Evolutionary conservation across 2,888 invertebrate species (phyloP).

Genomic region (Melieria picta): DNA sequence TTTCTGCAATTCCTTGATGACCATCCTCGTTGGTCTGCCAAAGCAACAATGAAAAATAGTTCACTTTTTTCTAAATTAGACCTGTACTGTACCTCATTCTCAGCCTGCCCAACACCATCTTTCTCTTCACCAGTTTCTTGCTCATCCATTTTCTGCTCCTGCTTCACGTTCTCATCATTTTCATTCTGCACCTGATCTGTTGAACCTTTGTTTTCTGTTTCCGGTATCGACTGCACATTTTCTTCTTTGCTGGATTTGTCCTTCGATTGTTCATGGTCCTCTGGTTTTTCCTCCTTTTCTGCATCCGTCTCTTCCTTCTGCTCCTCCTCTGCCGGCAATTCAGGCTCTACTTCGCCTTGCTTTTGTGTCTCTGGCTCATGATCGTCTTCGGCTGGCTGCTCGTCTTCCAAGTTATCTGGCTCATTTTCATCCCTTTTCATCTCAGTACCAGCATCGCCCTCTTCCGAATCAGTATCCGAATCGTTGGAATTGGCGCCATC

Average conservation of each 20-base stretch:
- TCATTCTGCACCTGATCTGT: conserved; percentile 63
- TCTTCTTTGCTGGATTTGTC: conserved; percentile 64
- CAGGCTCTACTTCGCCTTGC: conserved; percentile 58
- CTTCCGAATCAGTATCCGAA: conserved; percentile 69
- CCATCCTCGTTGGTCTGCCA: conserved; percentile 69
- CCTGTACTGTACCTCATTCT: conserved; percentile 69
- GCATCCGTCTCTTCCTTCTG: conserved; percentile 72
- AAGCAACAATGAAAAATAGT: background rate
- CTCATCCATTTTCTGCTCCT: conserved; percentile 68
- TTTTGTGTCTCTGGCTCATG: conserved; percentile 68
- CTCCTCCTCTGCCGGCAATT: conserved; percentile 65
- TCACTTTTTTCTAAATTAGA: background rate
- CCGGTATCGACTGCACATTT: conserved; percentile 63
- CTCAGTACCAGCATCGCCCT: conserved; percentile 57
- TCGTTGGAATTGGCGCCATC: conserved; percentile 69
- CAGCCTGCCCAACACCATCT: conserved; percentile 78
- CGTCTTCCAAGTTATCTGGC: conserved; percentile 71
- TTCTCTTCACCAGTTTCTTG: conserved; percentile 70
- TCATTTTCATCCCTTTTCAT: conserved; percentile 65
- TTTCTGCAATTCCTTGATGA: conserved; percentile 71
- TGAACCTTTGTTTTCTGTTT: conserved; percentile 59
- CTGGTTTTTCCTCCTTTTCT: conserved; percentile 63
- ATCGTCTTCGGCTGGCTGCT: conserved; percentile 59
- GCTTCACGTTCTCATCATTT: conserved; percentile 64
- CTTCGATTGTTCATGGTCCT: conserved; percentile 60